Percentiles rank a stretch among this genome's conserved stretches.
Conservation (phyloP, 2,797 vertebrate species). For the Philypnodon macrostomus region DNA sequence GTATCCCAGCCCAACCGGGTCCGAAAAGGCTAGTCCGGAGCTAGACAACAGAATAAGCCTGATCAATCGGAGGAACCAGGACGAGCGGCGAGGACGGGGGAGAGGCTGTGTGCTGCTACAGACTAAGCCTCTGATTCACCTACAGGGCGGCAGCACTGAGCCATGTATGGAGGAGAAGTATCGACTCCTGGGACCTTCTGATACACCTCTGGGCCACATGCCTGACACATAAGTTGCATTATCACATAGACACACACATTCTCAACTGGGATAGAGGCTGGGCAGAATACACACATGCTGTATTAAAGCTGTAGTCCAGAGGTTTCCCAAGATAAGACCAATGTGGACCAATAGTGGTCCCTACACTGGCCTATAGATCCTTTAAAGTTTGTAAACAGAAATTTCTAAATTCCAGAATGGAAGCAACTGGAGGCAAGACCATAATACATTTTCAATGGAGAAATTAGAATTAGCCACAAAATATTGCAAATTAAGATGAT, state of each 20-base stretch:
- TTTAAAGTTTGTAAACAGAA: no score
- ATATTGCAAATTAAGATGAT: no score
- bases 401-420: no score
- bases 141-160: constrained; percentile 71
- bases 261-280: constrained; percentile 36
- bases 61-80: constrained; percentile 87
- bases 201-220: constrained; percentile 78
- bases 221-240: constrained; percentile 78
- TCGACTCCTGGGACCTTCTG: constrained; percentile 77
- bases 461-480: no score
- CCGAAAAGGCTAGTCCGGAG: constrained; percentile 80
- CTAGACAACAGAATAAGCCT: constrained; percentile 82
- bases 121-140: constrained; percentile 85
- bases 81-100: constrained; percentile 70
- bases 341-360: no score
- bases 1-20: constrained; percentile 79
- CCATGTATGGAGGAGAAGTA: constrained; percentile 82
- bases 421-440: no score
- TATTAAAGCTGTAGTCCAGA: no score
- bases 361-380: no score
- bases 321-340: no score
- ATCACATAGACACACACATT: constrained; percentile 38
- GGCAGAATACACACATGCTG: constrained; percentile 21
- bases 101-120: constrained; percentile 76
- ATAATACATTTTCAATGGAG: no score